Conservation (phyloP, 2,797 vertebrate genomes). For the Phoeniculus purpureus region DNA sequence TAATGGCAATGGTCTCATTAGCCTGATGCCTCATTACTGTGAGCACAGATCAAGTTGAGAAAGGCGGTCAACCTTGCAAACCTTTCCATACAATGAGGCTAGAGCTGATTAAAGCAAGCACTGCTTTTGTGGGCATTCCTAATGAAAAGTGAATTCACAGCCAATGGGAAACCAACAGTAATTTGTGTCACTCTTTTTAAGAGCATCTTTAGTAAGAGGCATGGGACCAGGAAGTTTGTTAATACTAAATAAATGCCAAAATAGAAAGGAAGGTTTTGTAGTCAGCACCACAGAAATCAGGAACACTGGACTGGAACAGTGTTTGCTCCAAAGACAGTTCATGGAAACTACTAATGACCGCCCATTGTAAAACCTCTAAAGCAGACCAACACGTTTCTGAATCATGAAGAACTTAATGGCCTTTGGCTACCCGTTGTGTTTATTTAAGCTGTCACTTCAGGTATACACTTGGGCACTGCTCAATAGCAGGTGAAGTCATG, state of each 20-base stretch:
- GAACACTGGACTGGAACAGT: not conserved
- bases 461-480: not conserved
- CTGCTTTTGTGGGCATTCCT: conserved; percentile 31
- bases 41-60: conserved; percentile 45
- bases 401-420: not conserved
- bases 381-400: not conserved
- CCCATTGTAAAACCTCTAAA: not conserved
- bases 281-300: not conserved
- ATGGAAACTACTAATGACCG: conserved; percentile 17
- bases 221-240: conserved; percentile 53
- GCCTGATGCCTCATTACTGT: conserved; percentile 42
- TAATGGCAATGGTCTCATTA: conserved; percentile 56
- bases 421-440: not conserved
- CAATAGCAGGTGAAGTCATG: not conserved
- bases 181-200: conserved; percentile 51
- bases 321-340: not conserved
- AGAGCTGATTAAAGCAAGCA: conserved; percentile 43
- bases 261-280: conserved; percentile 14
- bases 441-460: conserved; percentile 35
- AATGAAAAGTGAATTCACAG: conserved; percentile 25
- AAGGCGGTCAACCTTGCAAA: conserved; percentile 42
- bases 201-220: conserved; percentile 19
- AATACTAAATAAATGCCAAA: conserved; percentile 33
- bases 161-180: conserved; percentile 44
- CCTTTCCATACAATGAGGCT: conserved; percentile 12